Base-by-base conservation (phyloP, 2,113 vertebrate species). In the Oryzias javanicus region DNA sequence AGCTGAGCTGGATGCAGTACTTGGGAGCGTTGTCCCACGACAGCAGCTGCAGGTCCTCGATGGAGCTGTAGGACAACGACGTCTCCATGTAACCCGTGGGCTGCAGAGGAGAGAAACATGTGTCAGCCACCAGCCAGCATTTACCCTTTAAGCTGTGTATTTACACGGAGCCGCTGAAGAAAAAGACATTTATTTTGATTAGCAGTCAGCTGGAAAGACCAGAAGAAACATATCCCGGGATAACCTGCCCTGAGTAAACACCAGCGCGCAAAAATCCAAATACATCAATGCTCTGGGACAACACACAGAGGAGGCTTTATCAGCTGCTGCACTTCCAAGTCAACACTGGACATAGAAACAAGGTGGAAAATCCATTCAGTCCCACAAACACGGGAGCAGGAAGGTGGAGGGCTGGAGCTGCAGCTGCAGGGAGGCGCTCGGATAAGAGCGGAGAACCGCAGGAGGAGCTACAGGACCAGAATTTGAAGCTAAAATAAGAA, bases 1-100 rank as follows among this genome's bases (percentile, higher is more conserved):
- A 90, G 4, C 95, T 97, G 79, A 99, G 96, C 92, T 99, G 97
- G 91, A 99, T 94, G 88, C 97, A 99, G 91, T 99, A 98, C 88
- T 98, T 98, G 7, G 97, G 97, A 64, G 97, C 97, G 0, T 99
- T 98, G 89, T 99, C 97, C 97, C 97, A 99, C n/a, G 97, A 95
- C 6, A 99, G 93, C 67, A 97, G 93, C 91, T 99, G 97, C 85
- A 99, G 91, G 16, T 99, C 97, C 84, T 99, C 97, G 66, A 99
- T 97, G 75, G 95, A 93, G 86, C 96, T 98, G 93, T 99, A 98
- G 85, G 95, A 96, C 88, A 99, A 90, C 1, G 93, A 92, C 51
- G 93, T 93, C 89, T 99, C 97, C 97, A 99, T 99, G 92, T 99
- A 98, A 76, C 97, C 97, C 17, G 96, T 97, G 66, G 97, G 97